A percentile compares a stretch with the other conserved stretches of the same genome.
phyloP scores from a whole-genome alignment of 2,113 vertebrate species.

The Neotragus pygmaeus region DNA sequence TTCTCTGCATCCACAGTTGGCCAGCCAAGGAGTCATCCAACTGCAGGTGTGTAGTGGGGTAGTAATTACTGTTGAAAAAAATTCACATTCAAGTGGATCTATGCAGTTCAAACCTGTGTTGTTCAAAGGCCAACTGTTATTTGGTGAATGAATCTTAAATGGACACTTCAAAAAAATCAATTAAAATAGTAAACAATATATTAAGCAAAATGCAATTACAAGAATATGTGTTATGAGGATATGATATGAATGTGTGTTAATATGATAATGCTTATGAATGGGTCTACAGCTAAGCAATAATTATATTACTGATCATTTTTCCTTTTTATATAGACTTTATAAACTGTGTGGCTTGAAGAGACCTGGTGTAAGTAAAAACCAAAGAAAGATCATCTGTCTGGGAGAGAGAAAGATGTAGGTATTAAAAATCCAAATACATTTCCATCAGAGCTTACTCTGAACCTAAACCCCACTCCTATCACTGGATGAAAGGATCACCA shows the following conservation, averaged over 20 bases:
- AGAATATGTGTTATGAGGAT: background rate
- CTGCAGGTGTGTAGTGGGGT: background rate
- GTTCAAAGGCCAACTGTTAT: background rate
- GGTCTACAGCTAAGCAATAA: background rate
- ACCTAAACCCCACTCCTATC: background rate
- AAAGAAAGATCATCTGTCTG: background rate
- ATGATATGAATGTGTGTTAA: background rate
- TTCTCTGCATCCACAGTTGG: background rate
- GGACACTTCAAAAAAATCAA: constrained; percentile 4
- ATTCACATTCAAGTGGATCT: background rate
- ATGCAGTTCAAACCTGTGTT: background rate
- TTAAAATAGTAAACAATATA: background rate
- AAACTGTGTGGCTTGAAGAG: background rate
- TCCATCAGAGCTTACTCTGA: constrained; percentile 20
- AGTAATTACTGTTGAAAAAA: background rate
- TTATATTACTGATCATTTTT: background rate
- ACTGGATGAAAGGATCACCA: constrained; percentile 21
- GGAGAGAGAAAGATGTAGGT: constrained; percentile 9
- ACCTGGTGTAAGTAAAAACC: background rate
- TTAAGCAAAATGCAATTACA: background rate
- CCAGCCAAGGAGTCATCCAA: background rate
- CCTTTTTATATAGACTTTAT: background rate
- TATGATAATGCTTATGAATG: background rate
- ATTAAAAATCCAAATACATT: constrained; percentile 15
- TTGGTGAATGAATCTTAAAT: background rate